Conservation (phyloP, 2,888 invertebrate genomes). For the Lithophane ornitopus region DNA sequence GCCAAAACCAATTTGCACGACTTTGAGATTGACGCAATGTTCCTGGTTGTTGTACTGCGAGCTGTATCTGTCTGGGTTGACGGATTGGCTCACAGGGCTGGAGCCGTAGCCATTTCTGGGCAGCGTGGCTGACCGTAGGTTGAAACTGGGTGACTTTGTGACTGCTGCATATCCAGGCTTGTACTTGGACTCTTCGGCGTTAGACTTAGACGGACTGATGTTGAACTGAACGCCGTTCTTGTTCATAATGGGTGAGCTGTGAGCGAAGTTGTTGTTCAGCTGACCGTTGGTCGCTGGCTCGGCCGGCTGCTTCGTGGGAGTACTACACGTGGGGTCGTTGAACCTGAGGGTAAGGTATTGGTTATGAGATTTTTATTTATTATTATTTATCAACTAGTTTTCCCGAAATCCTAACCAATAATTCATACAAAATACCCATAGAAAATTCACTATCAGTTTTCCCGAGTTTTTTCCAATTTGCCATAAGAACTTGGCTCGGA, state of each 20-base stretch:
- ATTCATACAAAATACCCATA: no score
- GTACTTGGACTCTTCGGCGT: conserved; percentile 86
- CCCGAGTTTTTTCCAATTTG: no score
- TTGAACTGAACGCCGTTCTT: conserved; percentile 90
- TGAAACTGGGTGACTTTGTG: conserved; percentile 87
- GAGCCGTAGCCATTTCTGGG: conserved; percentile 92
- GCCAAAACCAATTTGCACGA: conserved; percentile 91
- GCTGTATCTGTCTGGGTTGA: conserved; percentile 88
- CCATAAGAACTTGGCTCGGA: no score
- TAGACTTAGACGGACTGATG: conserved; percentile 86
- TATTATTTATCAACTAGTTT: no score
- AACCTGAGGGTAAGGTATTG: conserved; percentile 82
- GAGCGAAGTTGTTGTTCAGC: conserved; percentile 83
- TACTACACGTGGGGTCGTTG: conserved; percentile 92
- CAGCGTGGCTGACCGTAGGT: conserved; percentile 92
- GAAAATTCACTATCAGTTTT: no score
- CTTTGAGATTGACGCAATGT: conserved; percentile 90
- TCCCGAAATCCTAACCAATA: no score
- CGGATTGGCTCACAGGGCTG: conserved; percentile 82
- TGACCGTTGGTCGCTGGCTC: conserved; percentile 79
- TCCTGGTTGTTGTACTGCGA: conserved; percentile 89
- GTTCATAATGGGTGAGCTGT: conserved; percentile 90
- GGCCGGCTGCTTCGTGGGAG: conserved; percentile 78
- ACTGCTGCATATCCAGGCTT: conserved; percentile 83
- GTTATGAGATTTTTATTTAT: background rate